Evolutionary conservation across 2,797 vertebrate species (phyloP).

Genomic region (Tangara arthus): DNA sequence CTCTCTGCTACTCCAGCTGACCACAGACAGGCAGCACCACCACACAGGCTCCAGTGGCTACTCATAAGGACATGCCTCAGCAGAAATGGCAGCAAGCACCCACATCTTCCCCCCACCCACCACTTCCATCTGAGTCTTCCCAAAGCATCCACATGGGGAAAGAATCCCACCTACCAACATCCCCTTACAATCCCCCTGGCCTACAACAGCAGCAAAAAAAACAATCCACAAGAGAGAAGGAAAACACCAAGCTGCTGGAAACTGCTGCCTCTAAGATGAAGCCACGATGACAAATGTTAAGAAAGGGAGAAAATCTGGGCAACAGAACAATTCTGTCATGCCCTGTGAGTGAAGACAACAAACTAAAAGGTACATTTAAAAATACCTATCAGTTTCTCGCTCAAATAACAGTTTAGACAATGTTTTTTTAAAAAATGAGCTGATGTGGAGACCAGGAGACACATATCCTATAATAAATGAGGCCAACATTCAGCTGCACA

Average conservation of each 20-base stretch:
- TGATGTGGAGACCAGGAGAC: slow-evolving; percentile 11
- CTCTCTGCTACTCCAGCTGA: background rate
- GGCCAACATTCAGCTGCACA: background rate
- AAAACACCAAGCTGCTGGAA: background rate
- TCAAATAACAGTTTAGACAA: slow-evolving; percentile 30
- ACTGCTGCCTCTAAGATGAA: background rate
- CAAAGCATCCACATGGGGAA: background rate
- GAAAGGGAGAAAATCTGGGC: background rate
- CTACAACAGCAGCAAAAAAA: background rate
- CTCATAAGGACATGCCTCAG: background rate
- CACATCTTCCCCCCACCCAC: background rate
- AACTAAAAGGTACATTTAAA: slow-evolving; percentile 16
- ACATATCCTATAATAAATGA: slow-evolving; percentile 41
- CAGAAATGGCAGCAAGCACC: background rate
- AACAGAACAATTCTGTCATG: background rate
- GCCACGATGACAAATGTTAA: background rate
- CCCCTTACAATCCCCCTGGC: fast-evolving
- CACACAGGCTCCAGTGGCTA: background rate
- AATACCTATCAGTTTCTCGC: slow-evolving; percentile 7
- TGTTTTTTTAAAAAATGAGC: background rate
- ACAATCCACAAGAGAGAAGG: background rate
- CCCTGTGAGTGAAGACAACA: background rate
- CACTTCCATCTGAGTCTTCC: background rate
- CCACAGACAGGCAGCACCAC: background rate
- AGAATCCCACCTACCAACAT: background rate